Evolutionary conservation across 1,140 invertebrate genomes (phyloP).

Genomic region (Leptonema lineaticorne): DNA sequence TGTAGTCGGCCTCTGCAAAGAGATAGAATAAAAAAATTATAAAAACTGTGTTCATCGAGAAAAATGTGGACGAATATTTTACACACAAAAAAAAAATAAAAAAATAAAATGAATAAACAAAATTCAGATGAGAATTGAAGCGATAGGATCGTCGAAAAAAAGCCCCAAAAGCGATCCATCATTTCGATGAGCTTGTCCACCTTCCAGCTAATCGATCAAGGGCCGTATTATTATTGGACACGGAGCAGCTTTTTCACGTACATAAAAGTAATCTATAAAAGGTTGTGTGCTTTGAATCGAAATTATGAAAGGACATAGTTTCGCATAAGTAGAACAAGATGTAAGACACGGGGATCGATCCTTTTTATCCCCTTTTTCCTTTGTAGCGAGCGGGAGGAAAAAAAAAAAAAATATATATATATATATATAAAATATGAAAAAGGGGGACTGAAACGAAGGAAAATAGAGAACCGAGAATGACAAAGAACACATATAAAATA

Average conservation of each 20-base stretch:
- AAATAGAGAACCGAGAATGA: background rate
- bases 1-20: slow-evolving; percentile 85
- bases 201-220: slow-evolving; percentile 15
- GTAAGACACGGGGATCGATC: background rate
- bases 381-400: background rate
- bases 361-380: background rate
- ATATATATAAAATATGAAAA: background rate
- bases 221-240: slow-evolving; percentile 12
- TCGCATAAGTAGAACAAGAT: slow-evolving; percentile 2
- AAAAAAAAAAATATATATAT: background rate
- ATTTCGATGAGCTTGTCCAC: slow-evolving; percentile 3
- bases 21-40: background rate
- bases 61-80: background rate
- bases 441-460: background rate
- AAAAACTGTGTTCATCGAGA: background rate
- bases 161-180: slow-evolving; percentile 5
- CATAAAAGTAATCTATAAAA: slow-evolving; percentile 10
- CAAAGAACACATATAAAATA: background rate
- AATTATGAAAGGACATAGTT: slow-evolving; percentile 3
- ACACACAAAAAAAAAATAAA: background rate
- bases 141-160: too few relatives aligned
- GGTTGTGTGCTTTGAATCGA: slow-evolving; percentile 1
- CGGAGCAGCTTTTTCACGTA: background rate
- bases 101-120: background rate
- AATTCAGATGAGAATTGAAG: too few relatives aligned